Conservation (phyloP, 2,888 invertebrate species). For the Phengaris alcon region DNA sequence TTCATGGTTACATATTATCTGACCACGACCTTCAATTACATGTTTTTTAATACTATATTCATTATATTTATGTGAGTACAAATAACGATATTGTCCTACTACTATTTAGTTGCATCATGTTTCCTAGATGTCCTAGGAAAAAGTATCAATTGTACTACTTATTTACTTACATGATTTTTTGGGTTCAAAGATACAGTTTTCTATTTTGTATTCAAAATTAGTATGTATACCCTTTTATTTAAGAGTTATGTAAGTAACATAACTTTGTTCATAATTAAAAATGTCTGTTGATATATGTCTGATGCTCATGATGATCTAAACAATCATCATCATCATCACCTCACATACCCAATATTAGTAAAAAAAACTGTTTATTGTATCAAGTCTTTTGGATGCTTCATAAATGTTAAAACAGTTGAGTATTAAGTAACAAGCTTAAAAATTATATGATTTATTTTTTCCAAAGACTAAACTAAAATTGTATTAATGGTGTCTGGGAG, state of each 20-base stretch:
- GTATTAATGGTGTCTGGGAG: too few relatives aligned
- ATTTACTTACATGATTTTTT: background rate
- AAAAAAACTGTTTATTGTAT: background rate
- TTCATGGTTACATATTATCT: slow-evolving; percentile 22
- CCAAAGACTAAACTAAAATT: too few relatives aligned
- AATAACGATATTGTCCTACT: background rate
- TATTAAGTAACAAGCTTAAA: too few relatives aligned
- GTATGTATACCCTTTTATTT: background rate
- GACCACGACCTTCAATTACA: background rate
- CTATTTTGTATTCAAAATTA: background rate
- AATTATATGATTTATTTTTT: too few relatives aligned
- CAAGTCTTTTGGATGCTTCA: background rate
- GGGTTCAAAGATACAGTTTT: background rate
- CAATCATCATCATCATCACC: slow-evolving; percentile 16
- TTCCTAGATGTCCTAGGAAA: background rate
- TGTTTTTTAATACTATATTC: background rate
- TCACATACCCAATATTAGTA: background rate
- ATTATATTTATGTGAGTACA: background rate
- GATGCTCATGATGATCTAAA: slow-evolving; percentile 14
- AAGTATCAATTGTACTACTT: background rate
- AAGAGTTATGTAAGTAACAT: slow-evolving; percentile 4
- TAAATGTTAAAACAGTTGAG: background rate
- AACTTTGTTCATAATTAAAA: background rate
- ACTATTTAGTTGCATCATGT: background rate
- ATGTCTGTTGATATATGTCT: slow-evolving; percentile 4